These are phyloP conservation scores for Callyntrura guangdongensis DNA, from an alignment of 2,888 invertebrate genomes.

Conservation along the genomic window DNA sequence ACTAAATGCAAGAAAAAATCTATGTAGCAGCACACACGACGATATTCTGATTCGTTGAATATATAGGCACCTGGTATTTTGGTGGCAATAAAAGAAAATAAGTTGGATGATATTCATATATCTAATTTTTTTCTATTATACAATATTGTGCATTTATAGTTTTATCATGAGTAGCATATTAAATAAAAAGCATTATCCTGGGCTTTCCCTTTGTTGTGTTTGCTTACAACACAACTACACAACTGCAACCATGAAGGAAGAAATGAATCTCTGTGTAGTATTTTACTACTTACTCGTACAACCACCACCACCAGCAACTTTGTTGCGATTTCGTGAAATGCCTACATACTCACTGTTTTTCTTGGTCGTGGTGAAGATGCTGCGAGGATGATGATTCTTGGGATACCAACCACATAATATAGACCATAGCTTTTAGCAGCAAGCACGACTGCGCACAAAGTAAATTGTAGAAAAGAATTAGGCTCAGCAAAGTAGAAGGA, in stretches of 20 bases:
- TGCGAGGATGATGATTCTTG: conserved; percentile 9
- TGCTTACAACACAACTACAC: background rate
- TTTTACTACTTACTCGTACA: background rate
- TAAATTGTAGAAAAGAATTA: background rate
- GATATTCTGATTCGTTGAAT: conserved; percentile 2
- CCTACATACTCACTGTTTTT: background rate
- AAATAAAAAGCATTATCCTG: background rate
- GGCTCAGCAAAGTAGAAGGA: background rate
- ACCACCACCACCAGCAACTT: conserved; percentile 15
- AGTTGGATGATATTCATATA: background rate
- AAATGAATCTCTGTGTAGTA: too few relatives aligned
- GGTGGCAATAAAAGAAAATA: background rate
- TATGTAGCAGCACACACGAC: background rate
- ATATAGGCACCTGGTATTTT: background rate
- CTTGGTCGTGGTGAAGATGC: conserved; percentile 24
- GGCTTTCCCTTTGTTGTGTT: background rate
- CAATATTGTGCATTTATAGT: conserved; percentile 19
- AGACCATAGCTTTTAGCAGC: conserved; percentile 8
- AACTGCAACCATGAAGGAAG: background rate
- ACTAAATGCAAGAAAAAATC: too few relatives aligned
- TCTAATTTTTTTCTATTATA: background rate
- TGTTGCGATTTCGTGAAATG: conserved; percentile 33
- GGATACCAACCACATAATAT: background rate
- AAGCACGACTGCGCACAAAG: background rate
- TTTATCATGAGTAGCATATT: conserved; percentile 20